These are phyloP conservation scores for Phengaris arion DNA, from an alignment of 2,888 invertebrate species.

Conservation along the genomic window DNA sequence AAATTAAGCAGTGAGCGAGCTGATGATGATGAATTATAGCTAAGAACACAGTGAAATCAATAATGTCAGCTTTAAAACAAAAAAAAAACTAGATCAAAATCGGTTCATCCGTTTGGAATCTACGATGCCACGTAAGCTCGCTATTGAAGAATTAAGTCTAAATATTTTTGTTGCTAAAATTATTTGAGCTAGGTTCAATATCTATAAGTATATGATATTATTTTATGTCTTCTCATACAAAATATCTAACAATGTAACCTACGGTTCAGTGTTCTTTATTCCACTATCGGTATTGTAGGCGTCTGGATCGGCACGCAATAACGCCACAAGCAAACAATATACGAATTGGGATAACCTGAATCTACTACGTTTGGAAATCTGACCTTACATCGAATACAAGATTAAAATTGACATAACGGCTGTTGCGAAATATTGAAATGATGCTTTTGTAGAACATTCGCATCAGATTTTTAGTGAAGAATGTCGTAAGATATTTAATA, in stretches of 20 bases:
- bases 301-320: not conserved
- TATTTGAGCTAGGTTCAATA: no score
- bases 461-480: not conserved
- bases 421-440: not conserved
- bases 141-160: no score
- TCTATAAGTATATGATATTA: no score
- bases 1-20: no score
- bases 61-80: no score
- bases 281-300: not conserved
- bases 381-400: conserved; percentile 3
- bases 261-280: not conserved
- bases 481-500: no score
- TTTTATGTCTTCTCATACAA: not conserved
- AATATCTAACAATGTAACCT: not conserved
- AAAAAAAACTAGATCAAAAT: no score
- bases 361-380: conserved; percentile 9
- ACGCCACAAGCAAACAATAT: not conserved
- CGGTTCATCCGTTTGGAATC: no score
- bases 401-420: not conserved
- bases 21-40: no score
- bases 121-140: no score
- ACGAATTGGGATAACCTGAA: not conserved
- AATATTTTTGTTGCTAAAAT: no score
- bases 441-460: not conserved
- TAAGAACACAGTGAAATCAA: no score